These are phyloP conservation scores for Eupsilia transversa DNA, from an alignment of 2,888 invertebrate species.

Conservation along the genomic window DNA sequence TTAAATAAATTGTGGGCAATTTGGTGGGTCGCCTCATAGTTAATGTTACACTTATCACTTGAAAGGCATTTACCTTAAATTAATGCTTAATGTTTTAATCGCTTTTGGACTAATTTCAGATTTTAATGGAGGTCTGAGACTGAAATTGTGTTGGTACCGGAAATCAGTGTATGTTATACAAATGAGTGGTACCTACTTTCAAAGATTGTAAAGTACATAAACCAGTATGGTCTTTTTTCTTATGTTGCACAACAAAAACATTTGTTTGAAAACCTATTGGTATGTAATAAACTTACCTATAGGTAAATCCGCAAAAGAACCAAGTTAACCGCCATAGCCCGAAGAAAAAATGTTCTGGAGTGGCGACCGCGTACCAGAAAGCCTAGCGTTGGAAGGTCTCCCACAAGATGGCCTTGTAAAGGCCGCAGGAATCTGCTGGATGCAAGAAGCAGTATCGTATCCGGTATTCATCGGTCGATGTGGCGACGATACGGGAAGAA, in stretches of 20 bases:
- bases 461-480: neutral
- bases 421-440: neutral
- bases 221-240: neutral
- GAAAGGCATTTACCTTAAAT: constrained; percentile 39
- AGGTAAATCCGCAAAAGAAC: neutral
- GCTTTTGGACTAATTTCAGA: constrained; percentile 36
- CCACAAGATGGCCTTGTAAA: neutral
- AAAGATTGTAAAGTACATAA: neutral
- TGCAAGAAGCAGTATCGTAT: neutral
- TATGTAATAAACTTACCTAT: neutral
- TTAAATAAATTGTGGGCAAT: constrained; percentile 70
- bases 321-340: neutral
- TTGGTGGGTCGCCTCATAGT: constrained; percentile 61
- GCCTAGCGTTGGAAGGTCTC: neutral
- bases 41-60: constrained; percentile 61
- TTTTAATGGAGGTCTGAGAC: constrained; percentile 29
- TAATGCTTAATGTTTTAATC: constrained; percentile 52
- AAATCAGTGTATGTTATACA: constrained; percentile 11
- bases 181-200: neutral
- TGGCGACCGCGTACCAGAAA: neutral
- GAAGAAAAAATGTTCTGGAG: neutral
- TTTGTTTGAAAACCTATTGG: too few relatives aligned
- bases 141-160: neutral
- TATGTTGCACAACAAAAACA: neutral
- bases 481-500: neutral